Evolutionary conservation across 2,113 vertebrate species (phyloP).

Genomic region (Microcebus jonahi): DNA sequence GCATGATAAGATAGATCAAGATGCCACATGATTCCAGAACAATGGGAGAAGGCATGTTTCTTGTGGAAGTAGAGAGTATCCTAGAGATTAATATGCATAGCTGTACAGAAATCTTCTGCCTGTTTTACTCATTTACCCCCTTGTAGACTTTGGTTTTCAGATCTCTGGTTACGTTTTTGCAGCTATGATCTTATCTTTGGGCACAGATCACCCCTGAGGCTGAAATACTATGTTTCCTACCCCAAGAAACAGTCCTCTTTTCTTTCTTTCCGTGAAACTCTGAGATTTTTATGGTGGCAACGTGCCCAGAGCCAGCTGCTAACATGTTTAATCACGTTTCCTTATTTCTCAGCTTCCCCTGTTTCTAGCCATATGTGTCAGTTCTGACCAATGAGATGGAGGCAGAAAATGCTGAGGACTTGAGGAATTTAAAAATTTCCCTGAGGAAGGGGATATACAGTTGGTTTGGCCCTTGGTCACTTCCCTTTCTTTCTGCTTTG

Average conservation of each 20-base stretch:
- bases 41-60: background rate
- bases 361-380: background rate
- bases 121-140: background rate
- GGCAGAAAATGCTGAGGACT: background rate
- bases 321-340: background rate
- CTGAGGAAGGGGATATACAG: background rate
- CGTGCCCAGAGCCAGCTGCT: background rate
- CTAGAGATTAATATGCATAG: background rate
- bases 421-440: background rate
- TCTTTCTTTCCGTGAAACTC: background rate
- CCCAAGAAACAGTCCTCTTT: background rate
- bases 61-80: background rate
- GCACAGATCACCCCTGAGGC: background rate
- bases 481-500: background rate
- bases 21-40: background rate
- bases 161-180: background rate
- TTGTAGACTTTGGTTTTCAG: background rate
- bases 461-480: background rate
- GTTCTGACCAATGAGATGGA: constrained; percentile 3
- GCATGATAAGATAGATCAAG: background rate
- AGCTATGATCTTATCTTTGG: background rate
- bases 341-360: background rate
- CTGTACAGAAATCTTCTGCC: background rate
- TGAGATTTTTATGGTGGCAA: background rate
- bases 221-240: constrained; percentile 36